A percentile compares a stretch with the other conserved stretches of the same genome.
These are phyloP conservation scores for Parotocinclus haroldoi DNA, from an alignment of 2,797 vertebrate genomes.

Conservation along the genomic window DNA sequence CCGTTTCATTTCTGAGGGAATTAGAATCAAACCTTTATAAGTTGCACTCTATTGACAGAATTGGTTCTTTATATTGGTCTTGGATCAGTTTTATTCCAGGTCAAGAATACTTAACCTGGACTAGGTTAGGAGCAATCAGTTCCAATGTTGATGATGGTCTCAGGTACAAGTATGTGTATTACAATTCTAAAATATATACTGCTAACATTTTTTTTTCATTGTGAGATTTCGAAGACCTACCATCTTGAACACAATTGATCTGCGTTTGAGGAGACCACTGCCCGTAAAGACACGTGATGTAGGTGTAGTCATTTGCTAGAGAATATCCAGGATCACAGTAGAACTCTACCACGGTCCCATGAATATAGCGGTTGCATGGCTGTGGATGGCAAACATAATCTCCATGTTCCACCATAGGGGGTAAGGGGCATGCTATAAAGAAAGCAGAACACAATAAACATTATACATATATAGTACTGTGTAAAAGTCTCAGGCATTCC, in stretches of 20 bases:
- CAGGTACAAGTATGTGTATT: too few relatives aligned
- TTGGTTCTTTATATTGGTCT: neutral
- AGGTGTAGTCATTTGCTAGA: constrained; percentile 82
- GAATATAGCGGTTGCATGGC: constrained; percentile 80
- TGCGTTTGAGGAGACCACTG: constrained; percentile 83
- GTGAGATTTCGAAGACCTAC: constrained; percentile 52
- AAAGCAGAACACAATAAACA: constrained; percentile 3
- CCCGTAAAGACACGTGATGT: constrained; percentile 83
- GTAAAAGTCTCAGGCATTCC: too few relatives aligned
- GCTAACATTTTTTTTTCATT: neutral
- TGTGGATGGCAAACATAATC: constrained; percentile 82
- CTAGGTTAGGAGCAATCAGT: too few relatives aligned
- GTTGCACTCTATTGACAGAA: neutral
- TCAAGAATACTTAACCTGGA: too few relatives aligned
- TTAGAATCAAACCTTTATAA: constrained; percentile 12
- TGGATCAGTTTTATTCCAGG: too few relatives aligned
- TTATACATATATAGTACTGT: too few relatives aligned
- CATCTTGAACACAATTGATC: constrained; percentile 78
- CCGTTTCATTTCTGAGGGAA: constrained; percentile 74
- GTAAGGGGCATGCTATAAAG: constrained; percentile 79
- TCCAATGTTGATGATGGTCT: too few relatives aligned
- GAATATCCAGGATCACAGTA: constrained; percentile 82
- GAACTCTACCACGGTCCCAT: constrained; percentile 82
- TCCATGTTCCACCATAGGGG: constrained; percentile 80
- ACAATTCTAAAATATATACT: too few relatives aligned